phyloP scores from a whole-genome alignment of 2,888 invertebrate genomes.

The Caenorhabditis zanzibari region DNA sequence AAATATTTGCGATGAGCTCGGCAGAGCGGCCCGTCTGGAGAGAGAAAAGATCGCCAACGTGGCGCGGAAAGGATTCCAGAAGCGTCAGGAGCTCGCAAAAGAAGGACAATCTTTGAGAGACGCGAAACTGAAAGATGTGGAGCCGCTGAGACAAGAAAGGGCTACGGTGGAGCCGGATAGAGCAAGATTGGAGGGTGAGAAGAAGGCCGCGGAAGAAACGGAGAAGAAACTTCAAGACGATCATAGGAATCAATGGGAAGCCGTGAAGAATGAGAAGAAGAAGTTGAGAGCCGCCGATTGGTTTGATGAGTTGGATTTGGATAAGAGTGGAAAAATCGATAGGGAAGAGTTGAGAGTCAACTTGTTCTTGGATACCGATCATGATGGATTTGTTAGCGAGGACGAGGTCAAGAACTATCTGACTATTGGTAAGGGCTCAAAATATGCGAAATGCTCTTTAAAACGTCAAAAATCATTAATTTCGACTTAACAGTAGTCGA shows the following conservation, averaged over 20 bases:
- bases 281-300: slow-evolving; percentile 84
- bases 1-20: slow-evolving; percentile 90
- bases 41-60: slow-evolving; percentile 88
- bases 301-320: slow-evolving; percentile 90
- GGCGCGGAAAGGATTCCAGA: slow-evolving; percentile 89
- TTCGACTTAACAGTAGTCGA: too few relatives aligned
- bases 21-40: slow-evolving; percentile 85
- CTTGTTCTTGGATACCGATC: slow-evolving; percentile 92
- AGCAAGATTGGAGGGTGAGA: slow-evolving; percentile 83
- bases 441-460: too few relatives aligned
- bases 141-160: slow-evolving; percentile 87
- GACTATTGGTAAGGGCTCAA: slow-evolving; percentile 55
- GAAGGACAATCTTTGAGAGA: slow-evolving; percentile 89
- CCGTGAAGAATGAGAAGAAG: slow-evolving; percentile 85
- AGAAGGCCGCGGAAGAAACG: slow-evolving; percentile 89
- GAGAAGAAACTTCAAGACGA: slow-evolving; percentile 87
- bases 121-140: slow-evolving; percentile 86
- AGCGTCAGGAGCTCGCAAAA: slow-evolving; percentile 89
- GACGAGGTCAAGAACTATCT: slow-evolving; percentile 88
- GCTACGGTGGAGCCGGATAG: slow-evolving; percentile 88
- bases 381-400: slow-evolving; percentile 91
- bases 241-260: slow-evolving; percentile 86
- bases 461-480: neutral
- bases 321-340: slow-evolving; percentile 89
- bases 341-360: slow-evolving; percentile 86